Evolutionary conservation across 2,797 vertebrate genomes (phyloP), one percentile per base, ranked within the genome.

Genomic region (Discoglossus pictus): DNA sequence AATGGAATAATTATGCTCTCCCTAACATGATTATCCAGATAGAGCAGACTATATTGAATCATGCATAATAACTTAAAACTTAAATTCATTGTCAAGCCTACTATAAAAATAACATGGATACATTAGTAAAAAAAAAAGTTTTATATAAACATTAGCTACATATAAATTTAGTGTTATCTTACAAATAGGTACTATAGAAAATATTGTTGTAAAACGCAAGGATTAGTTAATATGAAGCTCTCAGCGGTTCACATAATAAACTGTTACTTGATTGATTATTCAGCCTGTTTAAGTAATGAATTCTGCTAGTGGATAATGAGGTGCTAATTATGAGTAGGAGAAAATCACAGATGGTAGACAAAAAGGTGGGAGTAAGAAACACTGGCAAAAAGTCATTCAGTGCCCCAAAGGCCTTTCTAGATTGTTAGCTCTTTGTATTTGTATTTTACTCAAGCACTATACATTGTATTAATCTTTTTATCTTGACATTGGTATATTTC

Each of bases 211-310:
- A 52, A 51, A 63, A 63, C 38, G 52, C 36, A 20, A 34, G 48
- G 47, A 63, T 63, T 39, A 63, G 38, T 38, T 43, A 4, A 31
- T 31, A 4, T 31, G 27, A 31, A 31, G 8, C 4, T 31, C 27
- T 4, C 27, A 31, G 46, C 39, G 46, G 48, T 51, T 62, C 48
- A 39, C 47, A 27, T 51, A 62, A 62, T 62, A 50, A 62, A 62
- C 60, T 62, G 46, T 40, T 62, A 51, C 34, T 36, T 62, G 46
- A 62, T 51, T 62, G 60, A 62, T 62, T 62, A 51, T 62, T 62
- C 60, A 35, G 34, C 60, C 60, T 39, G 60, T 51, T 51, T 50
- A 35, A 46, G 46, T 62, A 62, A 62, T 62, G n/a, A 62, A 62
- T 50, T 51, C 60, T 17, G 60, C 46, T 62, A 12, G 31, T 62